Evolutionary conservation across 2,888 invertebrate genomes (phyloP).

Genomic region (Bimastos eiseni): DNA sequence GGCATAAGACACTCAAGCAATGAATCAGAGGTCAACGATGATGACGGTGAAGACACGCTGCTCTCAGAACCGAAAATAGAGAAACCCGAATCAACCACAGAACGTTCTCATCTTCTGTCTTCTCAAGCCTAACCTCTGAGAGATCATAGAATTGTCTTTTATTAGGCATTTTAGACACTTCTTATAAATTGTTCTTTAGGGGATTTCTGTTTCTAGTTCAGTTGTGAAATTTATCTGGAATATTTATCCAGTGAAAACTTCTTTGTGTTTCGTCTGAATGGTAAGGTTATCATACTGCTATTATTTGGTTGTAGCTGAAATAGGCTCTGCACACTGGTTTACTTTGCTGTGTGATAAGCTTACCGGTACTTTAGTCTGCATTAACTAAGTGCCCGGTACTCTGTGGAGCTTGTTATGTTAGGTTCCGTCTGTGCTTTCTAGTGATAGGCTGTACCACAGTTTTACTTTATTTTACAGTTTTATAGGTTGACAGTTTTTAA

Average conservation of each 20-base stretch:
- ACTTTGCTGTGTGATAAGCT: neutral
- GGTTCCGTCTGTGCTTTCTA: neutral
- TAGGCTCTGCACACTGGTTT: neutral
- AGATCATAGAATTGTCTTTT: neutral
- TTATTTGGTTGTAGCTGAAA: neutral
- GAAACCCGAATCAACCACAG: neutral
- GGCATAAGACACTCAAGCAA: slow-evolving; percentile 63
- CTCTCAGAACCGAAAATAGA: neutral
- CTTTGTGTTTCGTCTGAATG: neutral
- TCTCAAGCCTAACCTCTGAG: neutral
- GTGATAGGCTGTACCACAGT: neutral
- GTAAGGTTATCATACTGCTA: neutral
- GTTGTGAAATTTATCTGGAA: slow-evolving; percentile 2
- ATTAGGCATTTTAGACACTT: slow-evolving; percentile 4
- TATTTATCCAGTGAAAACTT: neutral
- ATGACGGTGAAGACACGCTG: neutral
- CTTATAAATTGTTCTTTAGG: neutral
- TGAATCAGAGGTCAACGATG: neutral
- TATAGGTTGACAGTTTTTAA: neutral
- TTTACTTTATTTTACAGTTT: neutral
- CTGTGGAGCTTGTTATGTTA: neutral
- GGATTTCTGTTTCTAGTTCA: neutral
- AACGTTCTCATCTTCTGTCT: neutral
- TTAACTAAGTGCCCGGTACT: too few species aligned
- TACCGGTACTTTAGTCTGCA: neutral